Evolutionary conservation across 2,797 vertebrate genomes (phyloP).

Genomic region (Galagoides demidoff): DNA sequence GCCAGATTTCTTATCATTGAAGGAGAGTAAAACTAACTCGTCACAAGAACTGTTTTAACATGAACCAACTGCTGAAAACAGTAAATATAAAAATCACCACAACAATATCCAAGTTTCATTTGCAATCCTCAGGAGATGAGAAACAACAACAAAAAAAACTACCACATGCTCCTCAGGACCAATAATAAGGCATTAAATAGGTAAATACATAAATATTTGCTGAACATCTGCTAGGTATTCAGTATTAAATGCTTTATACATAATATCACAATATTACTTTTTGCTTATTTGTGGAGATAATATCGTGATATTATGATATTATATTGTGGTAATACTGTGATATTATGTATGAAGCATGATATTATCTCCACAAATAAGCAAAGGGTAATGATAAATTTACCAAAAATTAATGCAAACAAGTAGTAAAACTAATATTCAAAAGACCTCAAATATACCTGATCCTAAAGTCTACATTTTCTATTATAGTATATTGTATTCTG

Average conservation of each 20-base stretch:
- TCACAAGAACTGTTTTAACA: conserved; percentile 23
- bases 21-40: conserved; percentile 24
- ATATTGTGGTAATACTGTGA: too few relatives aligned
- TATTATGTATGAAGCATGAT: too few relatives aligned
- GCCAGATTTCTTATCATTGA: neutral
- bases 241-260: neutral
- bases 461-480: neutral
- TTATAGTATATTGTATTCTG: neutral
- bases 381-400: neutral
- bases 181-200: neutral
- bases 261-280: too few relatives aligned
- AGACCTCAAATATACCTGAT: neutral
- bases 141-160: neutral
- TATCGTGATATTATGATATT: too few relatives aligned
- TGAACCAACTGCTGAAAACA: neutral
- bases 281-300: too few relatives aligned
- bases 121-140: conserved; percentile 4
- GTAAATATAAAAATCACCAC: neutral
- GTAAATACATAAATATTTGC: neutral
- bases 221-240: neutral
- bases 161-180: neutral
- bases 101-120: neutral
- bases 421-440: neutral
- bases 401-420: neutral
- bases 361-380: neutral